These are phyloP conservation scores for Chrysomallon squamiferum DNA, from an alignment of 1,140 invertebrate genomes.

Conservation along the genomic window DNA sequence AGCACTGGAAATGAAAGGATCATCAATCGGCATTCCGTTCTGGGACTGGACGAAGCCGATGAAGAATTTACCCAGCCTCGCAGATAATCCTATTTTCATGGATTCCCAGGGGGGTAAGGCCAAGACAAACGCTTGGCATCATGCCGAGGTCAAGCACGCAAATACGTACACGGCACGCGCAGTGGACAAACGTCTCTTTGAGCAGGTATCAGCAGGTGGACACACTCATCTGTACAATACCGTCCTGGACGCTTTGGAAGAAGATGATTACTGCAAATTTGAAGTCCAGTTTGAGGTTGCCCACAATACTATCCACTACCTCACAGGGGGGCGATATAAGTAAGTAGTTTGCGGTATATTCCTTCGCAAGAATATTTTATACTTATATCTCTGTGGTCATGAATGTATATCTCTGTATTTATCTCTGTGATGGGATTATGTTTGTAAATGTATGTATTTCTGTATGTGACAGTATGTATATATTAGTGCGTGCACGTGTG, in stretches of 20 bases:
- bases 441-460: too few relatives aligned
- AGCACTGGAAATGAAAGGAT: slow-evolving; percentile 1
- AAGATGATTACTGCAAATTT: slow-evolving; percentile 34
- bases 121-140: slow-evolving; percentile 10
- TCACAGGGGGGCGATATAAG: slow-evolving; percentile 25
- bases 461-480: too few relatives aligned
- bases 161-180: slow-evolving; percentile 22
- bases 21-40: slow-evolving; percentile 25
- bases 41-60: slow-evolving; percentile 31
- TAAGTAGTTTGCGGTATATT: too few relatives aligned
- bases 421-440: too few relatives aligned
- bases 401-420: too few relatives aligned
- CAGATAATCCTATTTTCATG: slow-evolving; percentile 14
- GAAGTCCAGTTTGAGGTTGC: slow-evolving; percentile 37
- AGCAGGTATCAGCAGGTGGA: slow-evolving; percentile 15
- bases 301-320: slow-evolving; percentile 36
- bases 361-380: too few relatives aligned
- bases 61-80: slow-evolving; percentile 18
- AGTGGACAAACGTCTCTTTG: slow-evolving; percentile 25
- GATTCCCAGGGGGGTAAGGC: slow-evolving; percentile 9
- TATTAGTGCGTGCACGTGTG: too few relatives aligned
- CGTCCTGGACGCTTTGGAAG: slow-evolving; percentile 27
- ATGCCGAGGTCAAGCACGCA: not conserved
- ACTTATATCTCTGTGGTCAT: too few relatives aligned
- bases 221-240: slow-evolving; percentile 16